Base-by-base conservation (phyloP, 1,140 invertebrate genomes). In the Pseudomyrmex cubaensis region DNA sequence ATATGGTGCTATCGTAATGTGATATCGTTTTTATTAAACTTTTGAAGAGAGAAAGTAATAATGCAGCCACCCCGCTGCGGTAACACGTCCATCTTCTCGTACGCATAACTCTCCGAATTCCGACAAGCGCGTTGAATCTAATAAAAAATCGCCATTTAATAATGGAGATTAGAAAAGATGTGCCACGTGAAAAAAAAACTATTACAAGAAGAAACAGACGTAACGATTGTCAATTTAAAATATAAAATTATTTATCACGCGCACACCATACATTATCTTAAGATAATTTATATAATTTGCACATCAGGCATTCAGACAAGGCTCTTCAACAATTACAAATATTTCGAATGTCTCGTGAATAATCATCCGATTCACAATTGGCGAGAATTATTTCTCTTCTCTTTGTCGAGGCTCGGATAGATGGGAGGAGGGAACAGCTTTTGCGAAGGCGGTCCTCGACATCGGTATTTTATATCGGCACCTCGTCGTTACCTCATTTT, bases 1-100 rank as follows among this genome's bases (percentile, higher is more conserved):
- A 80, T 52, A 70, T 70, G 76, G 76, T 80, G 76, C 59, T 80
- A n/a, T n/a, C n/a, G n/a, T n/a, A 80, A 80, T 80, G 76, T 52
- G 46, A 17, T 70, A 80, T 80, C 66, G 66, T 80, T 70, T 80
- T 80, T 59, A 70, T 72, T 59, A 80, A 80, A 80, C n/a, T 80
- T 80, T 80, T 9, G 20, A 50, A 44, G 20, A 59, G 15, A 46
- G 50, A 15, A 15, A 48, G 75, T 54, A 44, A 10, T 20, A 13
- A 72, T 66, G 22, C 13, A 15, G 44, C 54, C 64, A 70, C 15
- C 54, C 17, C 4, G 35, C 5, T 35, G 35, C 4, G 4, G 35
- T 35, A 35, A 35, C 35, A 35, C 35, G 35, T 5, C 5, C 35
- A 5, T 35, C 35, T 5, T 5, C 5, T 35, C 5, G 1, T 22